These are phyloP conservation scores for Reticulitermes speratus DNA, from an alignment of 1,140 invertebrate genomes.

Conservation along the genomic window DNA sequence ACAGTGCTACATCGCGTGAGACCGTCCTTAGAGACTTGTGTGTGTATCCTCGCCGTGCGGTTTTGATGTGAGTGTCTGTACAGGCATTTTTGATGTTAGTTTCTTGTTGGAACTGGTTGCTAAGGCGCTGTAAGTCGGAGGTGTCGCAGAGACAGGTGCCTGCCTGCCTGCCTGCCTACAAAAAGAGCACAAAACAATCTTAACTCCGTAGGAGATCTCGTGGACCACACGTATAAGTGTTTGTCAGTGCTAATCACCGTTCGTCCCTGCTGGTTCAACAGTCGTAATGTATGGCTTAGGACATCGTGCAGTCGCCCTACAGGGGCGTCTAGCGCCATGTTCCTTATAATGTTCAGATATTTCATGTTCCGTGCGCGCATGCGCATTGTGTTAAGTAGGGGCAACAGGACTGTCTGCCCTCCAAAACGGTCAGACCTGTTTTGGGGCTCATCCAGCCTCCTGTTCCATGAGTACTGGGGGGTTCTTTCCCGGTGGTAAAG, in stretches of 20 bases:
- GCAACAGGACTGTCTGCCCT: too few species aligned
- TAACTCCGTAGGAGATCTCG: constrained; percentile 10
- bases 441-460: too few species aligned
- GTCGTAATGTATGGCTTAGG: neutral
- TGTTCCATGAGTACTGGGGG: too few species aligned
- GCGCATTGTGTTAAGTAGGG: too few species aligned
- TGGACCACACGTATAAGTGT: constrained; percentile 14
- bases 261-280: neutral
- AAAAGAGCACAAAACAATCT: neutral
- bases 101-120: constrained; percentile 10
- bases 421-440: too few species aligned
- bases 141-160: constrained; percentile 11
- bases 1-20: too few species aligned
- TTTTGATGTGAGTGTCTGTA: neutral
- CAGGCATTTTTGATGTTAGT: neutral
- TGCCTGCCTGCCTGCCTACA: neutral
- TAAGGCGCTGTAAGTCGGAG: constrained; percentile 6
- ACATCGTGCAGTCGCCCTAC: neutral
- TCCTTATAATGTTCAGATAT: too few species aligned
- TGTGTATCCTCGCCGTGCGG: neutral
- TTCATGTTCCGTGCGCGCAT: too few species aligned
- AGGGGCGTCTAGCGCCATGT: neutral
- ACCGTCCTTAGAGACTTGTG: too few species aligned
- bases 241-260: neutral
- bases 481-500: too few species aligned